These are phyloP conservation scores for Anagrus nilaparvatae DNA, from an alignment of 1,140 invertebrate genomes.

Conservation along the genomic window DNA sequence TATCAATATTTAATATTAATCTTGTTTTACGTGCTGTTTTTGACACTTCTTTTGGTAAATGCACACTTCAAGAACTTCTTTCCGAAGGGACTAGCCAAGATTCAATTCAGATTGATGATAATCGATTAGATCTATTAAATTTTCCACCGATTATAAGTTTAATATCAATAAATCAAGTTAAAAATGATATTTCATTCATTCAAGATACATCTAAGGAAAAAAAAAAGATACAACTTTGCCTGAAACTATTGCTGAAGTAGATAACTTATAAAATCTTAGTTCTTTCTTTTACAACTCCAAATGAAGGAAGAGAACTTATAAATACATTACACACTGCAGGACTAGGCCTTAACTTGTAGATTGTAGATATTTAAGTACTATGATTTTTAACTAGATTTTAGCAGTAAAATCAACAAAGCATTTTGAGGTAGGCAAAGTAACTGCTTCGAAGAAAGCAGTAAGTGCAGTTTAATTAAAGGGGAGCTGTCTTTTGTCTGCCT, in stretches of 20 bases:
- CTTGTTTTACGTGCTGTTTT: conserved; percentile 64
- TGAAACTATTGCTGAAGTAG: too few relatives aligned
- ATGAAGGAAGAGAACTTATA: conserved; percentile 52
- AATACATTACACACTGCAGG: conserved; percentile 55
- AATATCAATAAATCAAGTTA: conserved; percentile 11
- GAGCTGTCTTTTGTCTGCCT: too few relatives aligned
- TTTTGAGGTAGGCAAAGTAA: too few relatives aligned
- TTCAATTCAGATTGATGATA: conserved; percentile 15
- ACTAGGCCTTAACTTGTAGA: too few relatives aligned
- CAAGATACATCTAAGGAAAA: too few relatives aligned
- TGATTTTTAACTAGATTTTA: too few relatives aligned
- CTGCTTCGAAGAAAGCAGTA: too few relatives aligned
- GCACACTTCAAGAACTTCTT: conserved; percentile 44
- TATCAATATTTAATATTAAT: conserved; percentile 72
- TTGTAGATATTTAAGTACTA: too few relatives aligned
- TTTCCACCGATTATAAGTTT: conserved; percentile 24
- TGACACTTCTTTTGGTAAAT: conserved; percentile 67
- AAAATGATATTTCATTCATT: too few relatives aligned
- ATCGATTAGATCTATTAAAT: conserved; percentile 27
- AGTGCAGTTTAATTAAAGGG: too few relatives aligned
- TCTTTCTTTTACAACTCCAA: conserved; percentile 54
- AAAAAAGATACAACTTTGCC: too few relatives aligned
- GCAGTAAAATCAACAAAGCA: too few relatives aligned
- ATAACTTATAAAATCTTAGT: conserved; percentile 81
- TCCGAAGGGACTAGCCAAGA: not conserved